A percentile compares a stretch with the other conserved stretches of the same genome.
These are phyloP conservation scores for Amphibalanus amphitrite DNA, from an alignment of 1,140 invertebrate species.

Conservation along the genomic window DNA sequence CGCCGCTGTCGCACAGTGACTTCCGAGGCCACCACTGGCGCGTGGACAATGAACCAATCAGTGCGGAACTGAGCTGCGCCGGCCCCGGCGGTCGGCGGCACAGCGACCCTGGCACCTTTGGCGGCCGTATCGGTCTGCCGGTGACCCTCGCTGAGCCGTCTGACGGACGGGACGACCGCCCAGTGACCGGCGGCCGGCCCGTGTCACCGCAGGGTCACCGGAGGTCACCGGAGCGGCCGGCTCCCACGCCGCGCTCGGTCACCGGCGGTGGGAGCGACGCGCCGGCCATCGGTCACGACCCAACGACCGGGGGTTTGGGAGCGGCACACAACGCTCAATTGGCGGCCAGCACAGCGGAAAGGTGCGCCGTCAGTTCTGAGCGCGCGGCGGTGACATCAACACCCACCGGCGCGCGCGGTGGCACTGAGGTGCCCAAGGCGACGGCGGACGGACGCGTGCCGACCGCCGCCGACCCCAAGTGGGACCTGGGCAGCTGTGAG, in stretches of 20 bases:
- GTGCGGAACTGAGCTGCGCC: not conserved
- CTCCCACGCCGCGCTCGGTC: not conserved
- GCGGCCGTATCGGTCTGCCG: no score
- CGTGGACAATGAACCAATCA: not conserved
- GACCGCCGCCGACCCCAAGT: not conserved
- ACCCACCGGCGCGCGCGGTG: no score
- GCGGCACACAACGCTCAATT: not conserved
- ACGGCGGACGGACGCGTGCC: not conserved
- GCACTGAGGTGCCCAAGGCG: not conserved
- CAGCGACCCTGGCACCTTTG: not conserved
- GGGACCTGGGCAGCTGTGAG: not conserved
- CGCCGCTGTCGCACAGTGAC: not conserved
- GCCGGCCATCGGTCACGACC: not conserved
- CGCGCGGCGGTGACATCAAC: no score
- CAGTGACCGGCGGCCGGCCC: no score
- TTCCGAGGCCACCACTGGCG: not conserved
- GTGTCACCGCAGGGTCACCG: no score
- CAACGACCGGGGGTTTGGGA: not conserved
- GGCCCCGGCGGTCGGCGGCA: no score
- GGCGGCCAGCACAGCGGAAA: not conserved
- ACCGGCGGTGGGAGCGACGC: not conserved
- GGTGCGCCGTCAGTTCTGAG: not conserved
- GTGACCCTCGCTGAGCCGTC: not conserved
- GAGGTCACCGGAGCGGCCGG: no score
- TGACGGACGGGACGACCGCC: not conserved